A percentile compares a stretch with the other conserved stretches of the same genome.
Evolutionary conservation across 2,797 vertebrate genomes (phyloP).

Genomic region (Rachycentron canadum): DNA sequence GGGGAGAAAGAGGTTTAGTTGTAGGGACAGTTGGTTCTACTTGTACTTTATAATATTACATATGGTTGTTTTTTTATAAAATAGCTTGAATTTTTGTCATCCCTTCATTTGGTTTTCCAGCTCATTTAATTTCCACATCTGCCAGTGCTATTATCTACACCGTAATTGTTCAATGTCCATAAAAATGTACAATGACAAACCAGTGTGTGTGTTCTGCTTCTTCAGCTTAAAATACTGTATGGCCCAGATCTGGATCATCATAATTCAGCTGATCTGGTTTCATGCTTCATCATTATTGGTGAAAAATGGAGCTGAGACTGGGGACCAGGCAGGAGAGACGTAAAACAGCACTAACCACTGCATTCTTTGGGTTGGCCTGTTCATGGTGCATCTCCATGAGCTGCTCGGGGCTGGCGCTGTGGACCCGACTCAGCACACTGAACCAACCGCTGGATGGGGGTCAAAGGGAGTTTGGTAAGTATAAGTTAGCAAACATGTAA

Average conservation of each 20-base stretch:
- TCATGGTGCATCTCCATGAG: constrained; percentile 90
- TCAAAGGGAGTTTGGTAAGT: constrained; percentile 70
- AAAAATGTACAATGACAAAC: background rate
- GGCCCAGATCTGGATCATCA: constrained; percentile 35
- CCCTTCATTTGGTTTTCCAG: constrained; percentile 1
- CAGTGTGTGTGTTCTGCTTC: constrained; percentile 4
- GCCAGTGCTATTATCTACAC: background rate
- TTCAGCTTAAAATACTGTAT: constrained; percentile 26
- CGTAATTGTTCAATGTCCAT: background rate
- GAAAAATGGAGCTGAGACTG: constrained; percentile 47
- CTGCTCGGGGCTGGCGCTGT: constrained; percentile 86
- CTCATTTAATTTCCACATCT: constrained; percentile 14
- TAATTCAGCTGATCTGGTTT: constrained; percentile 34
- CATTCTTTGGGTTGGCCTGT: constrained; percentile 91
- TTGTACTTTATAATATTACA: background rate
- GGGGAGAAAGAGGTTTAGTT: background rate
- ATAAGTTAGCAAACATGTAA: constrained; percentile 62
- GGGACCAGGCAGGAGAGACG: constrained; percentile 56
- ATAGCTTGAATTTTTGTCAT: background rate
- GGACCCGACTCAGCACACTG: constrained; percentile 89
- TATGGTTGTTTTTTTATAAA: background rate
- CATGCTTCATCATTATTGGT: constrained; percentile 43
- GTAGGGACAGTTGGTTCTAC: background rate
- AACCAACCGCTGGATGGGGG: constrained; percentile 88
- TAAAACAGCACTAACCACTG: constrained; percentile 85